Conservation (phyloP, 2,113 vertebrate species). For the human (Homo sapiens) region GRCh38 chr14:29923001-29923500, state of each 20-base stretch:
- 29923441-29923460: neutral
- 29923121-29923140: too few relatives aligned
- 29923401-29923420: neutral
- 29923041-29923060: too few relatives aligned
- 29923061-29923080: too few relatives aligned
- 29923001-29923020: too few relatives aligned
- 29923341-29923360: neutral
- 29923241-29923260: neutral
- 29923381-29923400: neutral
- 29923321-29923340: conserved; percentile 38
- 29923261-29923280: neutral
- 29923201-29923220: too few relatives aligned
- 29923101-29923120: too few relatives aligned
- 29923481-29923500: neutral
- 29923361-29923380: neutral
- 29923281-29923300: conserved; percentile 24
- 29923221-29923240: too few relatives aligned
- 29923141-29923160: too few relatives aligned
- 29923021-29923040: too few relatives aligned
- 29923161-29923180: too few relatives aligned
- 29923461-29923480: conserved; percentile 41
- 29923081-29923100: too few relatives aligned
- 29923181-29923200: too few relatives aligned
- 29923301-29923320: neutral
- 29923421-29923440: neutral